Conservation (phyloP, 1,140 invertebrate genomes). For the Heliconius himera region DNA sequence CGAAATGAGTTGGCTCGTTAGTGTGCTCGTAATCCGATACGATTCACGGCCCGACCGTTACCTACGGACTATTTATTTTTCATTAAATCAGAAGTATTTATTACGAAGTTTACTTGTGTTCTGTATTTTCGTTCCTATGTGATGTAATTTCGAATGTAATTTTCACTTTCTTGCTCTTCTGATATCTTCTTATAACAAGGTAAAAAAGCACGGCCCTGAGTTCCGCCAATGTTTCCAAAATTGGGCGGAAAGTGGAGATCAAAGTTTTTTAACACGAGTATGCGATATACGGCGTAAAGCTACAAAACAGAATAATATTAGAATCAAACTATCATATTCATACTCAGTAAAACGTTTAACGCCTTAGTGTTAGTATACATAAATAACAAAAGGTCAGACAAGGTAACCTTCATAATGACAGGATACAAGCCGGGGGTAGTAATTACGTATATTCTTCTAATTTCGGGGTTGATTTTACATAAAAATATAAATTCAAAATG, state of each 20-base stretch:
- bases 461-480: constrained; percentile 12
- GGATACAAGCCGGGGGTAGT: constrained; percentile 1
- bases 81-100: constrained; percentile 14
- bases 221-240: no score
- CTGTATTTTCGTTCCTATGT: neutral
- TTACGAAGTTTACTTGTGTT: constrained; percentile 6
- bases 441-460: constrained; percentile 16
- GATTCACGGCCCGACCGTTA: constrained; percentile 11
- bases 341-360: no score
- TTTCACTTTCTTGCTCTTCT: no score
- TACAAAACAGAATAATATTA: no score
- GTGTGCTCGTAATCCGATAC: constrained; percentile 15
- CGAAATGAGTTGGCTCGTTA: constrained; percentile 22
- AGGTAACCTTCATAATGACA: neutral
- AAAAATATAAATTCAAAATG: constrained; percentile 31
- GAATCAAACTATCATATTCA: no score
- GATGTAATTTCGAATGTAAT: neutral
- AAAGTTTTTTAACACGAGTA: no score
- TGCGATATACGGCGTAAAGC: no score
- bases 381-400: neutral
- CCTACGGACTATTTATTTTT: constrained; percentile 14
- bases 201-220: no score
- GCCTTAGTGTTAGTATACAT: neutral
- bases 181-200: no score
- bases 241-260: no score